Base-by-base conservation (phyloP, 2,113 vertebrate genomes). In the Sander lucioperca region DNA sequence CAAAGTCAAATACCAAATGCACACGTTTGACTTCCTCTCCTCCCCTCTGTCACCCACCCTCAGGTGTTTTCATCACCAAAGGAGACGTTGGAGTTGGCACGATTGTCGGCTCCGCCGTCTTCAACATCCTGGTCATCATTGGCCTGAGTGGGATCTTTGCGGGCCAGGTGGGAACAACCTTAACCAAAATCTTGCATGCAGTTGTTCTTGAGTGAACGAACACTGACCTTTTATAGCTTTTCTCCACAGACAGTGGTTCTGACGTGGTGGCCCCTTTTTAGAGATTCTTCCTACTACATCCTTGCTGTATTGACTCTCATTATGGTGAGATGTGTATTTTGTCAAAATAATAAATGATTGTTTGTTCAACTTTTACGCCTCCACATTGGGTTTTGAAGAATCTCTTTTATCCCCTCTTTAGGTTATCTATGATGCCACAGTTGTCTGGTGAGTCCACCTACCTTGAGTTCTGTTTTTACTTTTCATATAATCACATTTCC, bases 41-140 rank as follows among this genome's bases (percentile, higher is more conserved):
- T 18, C 12, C 30, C 30, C 5, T 23, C 15, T 21, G 3, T 48
- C 53, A 9, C 43, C 54, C 72, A 18, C 50, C 80, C 39, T n/a
- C 91, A 96, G 95, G 93, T 62, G 95, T 96, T 23, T 96, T 96
- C 83, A 96, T 96, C 89, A 95, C 95, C 19, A 95, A 96, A 83
- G 95, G 95, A 54, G 95, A 96, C 14, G 91, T 96, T 0, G 95
- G 95, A 0, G 94, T 96, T 1, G 95, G 95, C 51, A 96, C 95
- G 1, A 96, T 96, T 7, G 95, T 96, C 3, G 95, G 95, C n/a
- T 96, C 95, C 0, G 95, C 95, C 9, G 95, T 96, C 84, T 96
- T 96, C 85, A 96, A 96, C 93, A 96, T 96, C 84, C 90, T 96
- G 65, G 94, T 96, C 72, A 95, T 96, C 82, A 96, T 96, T 27